These are phyloP conservation scores for Pachyramphus minor DNA, from an alignment of 2,113 vertebrate genomes.

Conservation along the genomic window DNA sequence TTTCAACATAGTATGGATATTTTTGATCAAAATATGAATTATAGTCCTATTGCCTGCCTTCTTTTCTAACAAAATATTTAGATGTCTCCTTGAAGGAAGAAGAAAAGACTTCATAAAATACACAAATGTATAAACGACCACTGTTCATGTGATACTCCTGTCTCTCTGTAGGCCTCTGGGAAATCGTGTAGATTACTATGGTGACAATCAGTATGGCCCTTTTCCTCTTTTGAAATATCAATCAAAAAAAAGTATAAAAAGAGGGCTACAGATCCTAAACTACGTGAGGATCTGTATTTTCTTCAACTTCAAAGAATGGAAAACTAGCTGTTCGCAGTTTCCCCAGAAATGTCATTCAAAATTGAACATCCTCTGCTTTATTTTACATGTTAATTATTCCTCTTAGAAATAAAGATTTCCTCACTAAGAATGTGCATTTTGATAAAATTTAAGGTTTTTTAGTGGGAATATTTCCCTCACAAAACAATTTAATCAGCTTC, in stretches of 20 bases:
- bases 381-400: not conserved
- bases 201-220: not conserved
- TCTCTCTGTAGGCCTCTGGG: not conserved
- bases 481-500: slow-evolving; percentile 39
- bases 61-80: not conserved
- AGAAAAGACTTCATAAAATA: not conserved
- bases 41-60: not conserved
- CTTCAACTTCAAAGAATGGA: not conserved
- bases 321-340: not conserved
- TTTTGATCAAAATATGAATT: not conserved
- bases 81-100: not conserved
- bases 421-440: slow-evolving; percentile 8
- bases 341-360: not conserved
- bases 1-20: not conserved
- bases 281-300: not conserved
- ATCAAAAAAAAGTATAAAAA: not conserved
- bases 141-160: not conserved
- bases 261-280: not conserved
- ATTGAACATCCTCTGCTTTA: not conserved
- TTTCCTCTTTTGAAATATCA: not conserved
- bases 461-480: not conserved
- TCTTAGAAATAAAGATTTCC: not conserved
- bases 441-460: not conserved
- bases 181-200: not conserved
- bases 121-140: not conserved